Base-by-base conservation (phyloP, 2,888 invertebrate species). In the Rhabditoides inermis region DNA sequence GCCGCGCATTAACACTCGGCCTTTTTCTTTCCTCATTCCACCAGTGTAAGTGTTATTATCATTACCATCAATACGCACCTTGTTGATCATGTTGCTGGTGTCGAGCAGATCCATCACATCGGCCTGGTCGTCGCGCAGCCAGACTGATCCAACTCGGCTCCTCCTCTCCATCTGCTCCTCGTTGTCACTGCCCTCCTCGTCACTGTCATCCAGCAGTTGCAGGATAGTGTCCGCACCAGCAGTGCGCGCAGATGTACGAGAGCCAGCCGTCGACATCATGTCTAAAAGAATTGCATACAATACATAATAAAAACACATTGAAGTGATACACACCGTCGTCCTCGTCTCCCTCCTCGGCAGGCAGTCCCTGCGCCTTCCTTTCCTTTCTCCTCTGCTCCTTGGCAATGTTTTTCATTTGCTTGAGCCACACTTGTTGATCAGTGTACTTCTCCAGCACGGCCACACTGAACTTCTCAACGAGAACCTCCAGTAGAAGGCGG, bases 221-320 rank as follows among this genome's bases (percentile, higher is more conserved):
- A 68, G 57, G 39, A 72, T 72, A 3, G 72, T 72, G 47, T 72
- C 72, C 30, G 72, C 70, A 35, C 67, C 67, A 12, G 68, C 69
- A 1, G 72, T 70, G 41, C 57, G 51, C 22, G 66, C 59, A 7
- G 61, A 58, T 15, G 57, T 52, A 7, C 59, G 49, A 7, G 68
- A 68, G 12, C 60, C 58, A 27, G 58, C 57, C 47, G 55, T 54
- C 2, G 54, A 57, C 22, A 54, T 48, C 0, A 23, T 40, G 25
- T 47, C 50, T 32, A 20, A 2, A 45, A 15, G 4, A 42, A 22
- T 18, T 6, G 40, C 7, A 20, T 15, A 20, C n/a, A 25, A 3
- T 40, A 7, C 7, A 40, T n/a, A 20, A 40, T 7, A 40, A 40
- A n/a, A 40, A 10, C 10, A 10, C 26, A 44, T 54, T n/a, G n/a